A percentile compares a stretch with the other conserved stretches of the same genome.
These are phyloP conservation scores for Pristionchus mayeri DNA, from an alignment of 2,888 invertebrate species.

Conservation along the genomic window DNA sequence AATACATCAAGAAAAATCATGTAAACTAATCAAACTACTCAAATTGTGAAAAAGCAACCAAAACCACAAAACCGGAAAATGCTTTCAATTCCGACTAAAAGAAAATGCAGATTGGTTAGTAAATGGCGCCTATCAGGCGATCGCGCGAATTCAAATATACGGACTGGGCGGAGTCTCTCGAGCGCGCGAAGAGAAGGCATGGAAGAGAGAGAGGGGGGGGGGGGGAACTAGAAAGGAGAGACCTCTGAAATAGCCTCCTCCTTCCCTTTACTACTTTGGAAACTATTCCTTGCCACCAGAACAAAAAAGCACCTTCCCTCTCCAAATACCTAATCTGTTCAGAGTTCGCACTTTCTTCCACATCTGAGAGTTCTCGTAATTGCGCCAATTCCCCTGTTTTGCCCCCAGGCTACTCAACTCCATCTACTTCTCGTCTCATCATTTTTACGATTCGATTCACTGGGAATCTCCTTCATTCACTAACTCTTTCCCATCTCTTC, in stretches of 20 bases:
- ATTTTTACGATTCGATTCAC: slow-evolving; percentile 29
- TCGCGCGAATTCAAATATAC: slow-evolving; percentile 23
- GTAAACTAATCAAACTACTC: too few relatives aligned
- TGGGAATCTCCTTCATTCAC: not conserved
- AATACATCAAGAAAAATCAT: too few relatives aligned
- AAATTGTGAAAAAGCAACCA: too few relatives aligned
- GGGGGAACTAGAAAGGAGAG: slow-evolving; percentile 36
- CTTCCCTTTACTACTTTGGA: not conserved
- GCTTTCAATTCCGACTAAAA: too few relatives aligned
- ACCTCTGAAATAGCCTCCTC: slow-evolving; percentile 31
- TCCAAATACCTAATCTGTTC: not conserved
- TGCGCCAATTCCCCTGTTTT: slow-evolving; percentile 17
- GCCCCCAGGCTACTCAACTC: not conserved
- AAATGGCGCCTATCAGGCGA: too few relatives aligned
- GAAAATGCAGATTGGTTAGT: too few relatives aligned
- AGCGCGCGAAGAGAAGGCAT: slow-evolving; percentile 2
- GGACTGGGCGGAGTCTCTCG: slow-evolving; percentile 21
- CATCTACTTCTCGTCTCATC: not conserved
- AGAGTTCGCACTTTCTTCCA: not conserved
- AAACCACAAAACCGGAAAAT: too few relatives aligned
- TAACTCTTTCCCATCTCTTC: not conserved
- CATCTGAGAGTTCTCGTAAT: not conserved
- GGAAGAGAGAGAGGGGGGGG: slow-evolving; percentile 40
- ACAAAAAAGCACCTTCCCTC: not conserved
- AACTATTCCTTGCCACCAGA: not conserved